Evolutionary conservation across 2,888 invertebrate genomes (phyloP).

Genomic region (Tridacna crocea): DNA sequence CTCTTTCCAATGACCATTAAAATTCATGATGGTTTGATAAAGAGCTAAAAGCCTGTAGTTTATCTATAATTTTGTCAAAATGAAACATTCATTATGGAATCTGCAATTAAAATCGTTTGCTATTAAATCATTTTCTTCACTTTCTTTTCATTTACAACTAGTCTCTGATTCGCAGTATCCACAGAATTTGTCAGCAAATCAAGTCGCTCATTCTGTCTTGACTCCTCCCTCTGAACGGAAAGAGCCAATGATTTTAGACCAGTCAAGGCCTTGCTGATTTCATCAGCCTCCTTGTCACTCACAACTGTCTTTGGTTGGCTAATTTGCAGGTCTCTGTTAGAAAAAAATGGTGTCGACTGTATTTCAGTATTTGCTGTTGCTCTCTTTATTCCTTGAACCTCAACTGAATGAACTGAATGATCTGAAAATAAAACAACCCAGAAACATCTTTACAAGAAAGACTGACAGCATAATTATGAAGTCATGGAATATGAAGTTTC

Average conservation of each 20-base stretch:
- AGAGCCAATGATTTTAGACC: slow-evolving; percentile 71
- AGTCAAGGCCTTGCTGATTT: slow-evolving; percentile 65
- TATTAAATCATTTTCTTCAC: slow-evolving; percentile 47
- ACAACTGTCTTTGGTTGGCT: slow-evolving; percentile 58
- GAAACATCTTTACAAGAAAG: no score
- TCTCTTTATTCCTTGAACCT: no score
- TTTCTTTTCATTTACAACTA: slow-evolving; percentile 56
- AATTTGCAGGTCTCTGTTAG: slow-evolving; percentile 37
- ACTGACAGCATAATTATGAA: no score
- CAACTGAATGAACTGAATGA: no score
- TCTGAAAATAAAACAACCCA: no score
- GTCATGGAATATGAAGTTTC: no score
- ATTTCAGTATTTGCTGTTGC: not conserved
- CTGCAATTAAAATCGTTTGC: not conserved
- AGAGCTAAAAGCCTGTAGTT: no score
- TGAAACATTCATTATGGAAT: no score
- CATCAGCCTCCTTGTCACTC: slow-evolving; percentile 68
- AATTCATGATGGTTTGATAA: no score
- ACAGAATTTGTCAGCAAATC: slow-evolving; percentile 67
- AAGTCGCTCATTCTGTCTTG: slow-evolving; percentile 66
- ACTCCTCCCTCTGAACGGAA: slow-evolving; percentile 66
- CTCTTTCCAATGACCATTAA: no score
- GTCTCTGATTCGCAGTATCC: slow-evolving; percentile 65
- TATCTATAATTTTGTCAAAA: no score
- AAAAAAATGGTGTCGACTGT: not conserved